Conservation (phyloP, 2,888 invertebrate genomes). For the Dolomedes plantarius region DNA sequence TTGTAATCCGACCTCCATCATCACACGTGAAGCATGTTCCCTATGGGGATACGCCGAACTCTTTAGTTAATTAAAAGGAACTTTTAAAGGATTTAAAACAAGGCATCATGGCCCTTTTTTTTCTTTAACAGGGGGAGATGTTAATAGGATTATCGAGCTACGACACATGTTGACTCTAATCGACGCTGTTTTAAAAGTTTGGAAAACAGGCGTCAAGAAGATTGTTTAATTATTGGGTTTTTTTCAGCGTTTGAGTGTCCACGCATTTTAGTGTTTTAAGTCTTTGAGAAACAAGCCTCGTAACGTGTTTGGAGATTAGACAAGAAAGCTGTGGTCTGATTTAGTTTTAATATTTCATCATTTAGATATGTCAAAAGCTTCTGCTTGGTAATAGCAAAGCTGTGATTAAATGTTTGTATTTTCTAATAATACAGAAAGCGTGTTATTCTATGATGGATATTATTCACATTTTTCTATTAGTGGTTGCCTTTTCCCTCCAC, state of each 20-base stretch:
- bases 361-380: neutral
- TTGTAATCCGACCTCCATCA: neutral
- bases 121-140: conserved; percentile 1
- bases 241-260: neutral
- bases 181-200: conserved; percentile 59
- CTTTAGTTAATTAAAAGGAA: conserved; percentile 70
- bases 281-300: neutral
- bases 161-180: conserved; percentile 62
- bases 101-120: neutral
- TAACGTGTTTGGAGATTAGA: neutral
- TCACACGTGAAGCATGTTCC: neutral
- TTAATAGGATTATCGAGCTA: conserved; percentile 63
- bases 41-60: neutral
- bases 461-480: no score
- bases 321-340: neutral
- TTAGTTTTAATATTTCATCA: neutral
- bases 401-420: no score
- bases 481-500: no score
- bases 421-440: no score
- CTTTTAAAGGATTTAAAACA: conserved; percentile 59
- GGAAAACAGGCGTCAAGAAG: conserved; percentile 35
- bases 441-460: no score
- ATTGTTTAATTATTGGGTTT: conserved; percentile 16
- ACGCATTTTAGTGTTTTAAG: neutral
- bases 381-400: neutral